phyloP scores from a whole-genome alignment of 2,797 vertebrate genomes.

The Eulemur rubriventer region DNA sequence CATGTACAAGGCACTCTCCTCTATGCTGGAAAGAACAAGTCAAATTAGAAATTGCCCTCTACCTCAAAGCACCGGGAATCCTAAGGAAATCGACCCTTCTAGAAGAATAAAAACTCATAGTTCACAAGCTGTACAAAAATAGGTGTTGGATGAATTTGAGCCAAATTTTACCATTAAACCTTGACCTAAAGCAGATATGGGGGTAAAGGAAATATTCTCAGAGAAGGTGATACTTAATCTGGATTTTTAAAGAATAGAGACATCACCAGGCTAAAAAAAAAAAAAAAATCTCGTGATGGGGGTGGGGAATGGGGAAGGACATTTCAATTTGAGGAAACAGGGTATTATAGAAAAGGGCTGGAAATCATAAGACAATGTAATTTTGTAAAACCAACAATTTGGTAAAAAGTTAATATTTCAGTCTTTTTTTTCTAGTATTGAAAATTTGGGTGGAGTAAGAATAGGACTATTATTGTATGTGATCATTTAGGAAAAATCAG shows the following conservation, averaged over 20 bases:
- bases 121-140: not conserved
- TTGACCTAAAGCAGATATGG: not conserved
- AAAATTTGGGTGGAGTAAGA: not conserved
- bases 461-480: not conserved
- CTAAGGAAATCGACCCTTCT: not conserved
- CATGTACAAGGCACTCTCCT: not conserved
- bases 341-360: not conserved
- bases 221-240: not conserved
- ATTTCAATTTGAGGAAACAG: not conserved
- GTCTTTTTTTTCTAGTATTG: not conserved
- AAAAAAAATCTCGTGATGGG: not conserved
- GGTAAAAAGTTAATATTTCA: constrained; percentile 26
- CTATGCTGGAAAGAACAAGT: not conserved
- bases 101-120: not conserved
- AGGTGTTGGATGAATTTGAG: not conserved
- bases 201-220: not conserved
- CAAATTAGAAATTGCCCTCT: not conserved
- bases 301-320: not conserved
- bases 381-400: not conserved
- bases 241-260: not conserved
- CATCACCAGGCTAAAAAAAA: no score
- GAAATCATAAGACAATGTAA: not conserved
- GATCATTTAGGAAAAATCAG: constrained; percentile 24
- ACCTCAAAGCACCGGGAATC: not conserved
- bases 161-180: not conserved